Base-by-base conservation (phyloP, 1,140 invertebrate species). In the Ptiloglossa arizonensis region DNA sequence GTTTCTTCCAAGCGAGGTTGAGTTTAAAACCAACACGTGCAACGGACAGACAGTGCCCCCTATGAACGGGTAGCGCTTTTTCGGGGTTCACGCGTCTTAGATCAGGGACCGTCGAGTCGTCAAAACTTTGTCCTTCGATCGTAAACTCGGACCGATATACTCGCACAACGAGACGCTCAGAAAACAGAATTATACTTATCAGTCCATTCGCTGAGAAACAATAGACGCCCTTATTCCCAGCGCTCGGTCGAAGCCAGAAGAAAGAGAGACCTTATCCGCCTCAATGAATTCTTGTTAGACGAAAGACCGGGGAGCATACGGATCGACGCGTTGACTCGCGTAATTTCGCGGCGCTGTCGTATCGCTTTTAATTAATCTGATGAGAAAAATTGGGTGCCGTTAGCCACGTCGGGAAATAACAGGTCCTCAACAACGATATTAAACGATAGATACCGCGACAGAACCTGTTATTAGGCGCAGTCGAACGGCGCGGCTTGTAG, bases 391-490 rank as follows among this genome's bases (percentile, higher is more conserved):
- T 15, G 27, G 5, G 1, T n/a, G 41, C 17, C 9, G 13, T 44
- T 8, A 57, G 13, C n/a, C 35, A 5, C n/a, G 0, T 9, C 15
- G 72, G 38, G 19, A 15, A 35, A 52, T 74, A 68, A 41, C 52
- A 57, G 63, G 22, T 48, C 59, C 32, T 35, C 27, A 0, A 6
- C 9, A 4, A 4, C 29, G 52, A 2, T 48, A 44, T 75, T n/a
- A 69, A 75, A 59, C 64, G 64, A 59, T 46, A 48, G 54, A 41
- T 19, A 48, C 44, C 9, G 19, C 63, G 22, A 41, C 13, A 38
- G 57, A 69, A 69, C 73, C 64, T 76, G 73, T 76, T 69, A 76
- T 69, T 76, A 76, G 41, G 24, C 68, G 68, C 27, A 67, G 24
- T 22, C 38, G 35, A 54, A 22, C 62, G 41, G 62, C 41, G 41